Base-by-base conservation (phyloP, 2,113 vertebrate species). In the Hemiscyllium ocellatum region DNA sequence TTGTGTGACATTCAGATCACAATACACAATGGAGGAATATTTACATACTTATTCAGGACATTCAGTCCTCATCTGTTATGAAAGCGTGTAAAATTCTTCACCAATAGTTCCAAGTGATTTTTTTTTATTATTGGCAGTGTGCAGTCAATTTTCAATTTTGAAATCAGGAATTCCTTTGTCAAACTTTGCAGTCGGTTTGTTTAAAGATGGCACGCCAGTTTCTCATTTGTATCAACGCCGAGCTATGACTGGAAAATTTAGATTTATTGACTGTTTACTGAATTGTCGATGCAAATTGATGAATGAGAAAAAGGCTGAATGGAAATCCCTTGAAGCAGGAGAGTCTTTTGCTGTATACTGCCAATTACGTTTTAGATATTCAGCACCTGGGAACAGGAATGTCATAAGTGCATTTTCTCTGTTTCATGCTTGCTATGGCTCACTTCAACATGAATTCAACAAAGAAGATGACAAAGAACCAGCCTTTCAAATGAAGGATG, bases 361-460 rank as follows among this genome's bases (percentile, higher is more conserved):
- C 69, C 37, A 95, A 52, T 50, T 52, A 52, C 15, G 1, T 94
- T 94, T 94, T 47, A 37, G 65, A 94, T 47, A 70, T 94, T 69
- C 91, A 94, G 91, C 91, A 70, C 91, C 91, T 94, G 91, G 22
- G 8, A 68, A 47, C 19, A 47, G 65, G 37, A 47, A 47, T 68
- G 37, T 69, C 66, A 94, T 6, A 69, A 70, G 65, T 47, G n/a
- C 0, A 3, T 47, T 94, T 94, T 42, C 66, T 68, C 61, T 13
- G 37, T 68, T 37, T 70, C 66, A 70, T 47, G 91, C n/a, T 70
- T 47, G 66, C 91, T 61, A 13, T 94, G 66, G 65, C 56, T 94
- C 10, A 94, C 61, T 94, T 37, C 42, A 65, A 94, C 61, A 20
- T 94, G 90, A 94, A 94, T 70, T 94, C 65, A 94, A 69, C 66